Conservation (phyloP, 1,140 invertebrate genomes). For the Spodoptera litura region DNA sequence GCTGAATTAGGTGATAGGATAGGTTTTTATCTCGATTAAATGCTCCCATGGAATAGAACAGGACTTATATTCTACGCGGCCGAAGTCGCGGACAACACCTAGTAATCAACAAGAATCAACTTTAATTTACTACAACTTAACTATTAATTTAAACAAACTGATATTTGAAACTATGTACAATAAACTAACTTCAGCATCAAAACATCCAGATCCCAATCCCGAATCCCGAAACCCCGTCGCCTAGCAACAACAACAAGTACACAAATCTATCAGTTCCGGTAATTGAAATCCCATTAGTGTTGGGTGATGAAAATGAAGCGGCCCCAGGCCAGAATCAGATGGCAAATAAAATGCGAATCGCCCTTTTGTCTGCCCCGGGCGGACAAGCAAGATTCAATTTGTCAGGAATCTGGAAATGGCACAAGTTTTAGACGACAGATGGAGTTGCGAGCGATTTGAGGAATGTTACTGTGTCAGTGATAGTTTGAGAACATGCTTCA, state of each 20-base stretch:
- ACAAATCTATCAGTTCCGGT: slow-evolving; percentile 48
- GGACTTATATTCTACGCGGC: too few species aligned
- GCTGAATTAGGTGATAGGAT: too few species aligned
- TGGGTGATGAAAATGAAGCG: slow-evolving; percentile 69
- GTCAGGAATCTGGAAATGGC: slow-evolving; percentile 63
- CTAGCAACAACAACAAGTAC: slow-evolving; percentile 19
- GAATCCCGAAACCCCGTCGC: neutral
- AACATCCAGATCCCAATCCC: neutral
- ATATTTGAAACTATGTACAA: neutral
- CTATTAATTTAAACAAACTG: neutral
- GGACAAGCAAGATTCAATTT: slow-evolving; percentile 78
- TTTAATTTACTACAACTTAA: neutral
- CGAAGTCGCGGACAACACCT: too few species aligned
- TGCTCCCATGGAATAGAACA: too few species aligned
- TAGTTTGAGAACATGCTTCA: slow-evolving; percentile 26
- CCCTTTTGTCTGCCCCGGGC: slow-evolving; percentile 77
- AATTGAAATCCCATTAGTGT: slow-evolving; percentile 75
- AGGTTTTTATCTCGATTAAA: too few species aligned
- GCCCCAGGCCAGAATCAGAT: slow-evolving; percentile 70
- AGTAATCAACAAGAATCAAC: too few species aligned
- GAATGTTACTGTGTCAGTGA: neutral
- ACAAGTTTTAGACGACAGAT: slow-evolving; percentile 47
- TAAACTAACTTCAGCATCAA: neutral
- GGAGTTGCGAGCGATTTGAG: neutral
- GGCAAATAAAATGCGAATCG: slow-evolving; percentile 79